phyloP scores from a whole-genome alignment of 1,140 invertebrate genomes.

The Apolygus lucorum region DNA sequence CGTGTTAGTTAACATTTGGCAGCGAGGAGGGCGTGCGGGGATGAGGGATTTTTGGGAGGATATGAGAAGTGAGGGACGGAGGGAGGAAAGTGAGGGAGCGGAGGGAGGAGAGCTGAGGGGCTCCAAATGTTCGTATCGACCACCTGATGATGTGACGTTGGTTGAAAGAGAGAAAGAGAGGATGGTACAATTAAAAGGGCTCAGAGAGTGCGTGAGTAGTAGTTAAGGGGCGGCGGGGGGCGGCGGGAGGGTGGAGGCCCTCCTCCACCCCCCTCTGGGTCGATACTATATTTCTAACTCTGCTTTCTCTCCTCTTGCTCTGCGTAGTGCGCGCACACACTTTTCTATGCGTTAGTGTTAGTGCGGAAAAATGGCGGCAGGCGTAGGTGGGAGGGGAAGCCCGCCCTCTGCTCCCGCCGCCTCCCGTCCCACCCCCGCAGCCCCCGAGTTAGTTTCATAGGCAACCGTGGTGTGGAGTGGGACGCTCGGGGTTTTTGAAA shows the following conservation, averaged over 20 bases:
- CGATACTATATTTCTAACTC: conserved; percentile 29
- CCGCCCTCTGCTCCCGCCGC: not conserved
- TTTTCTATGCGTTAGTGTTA: conserved; percentile 29
- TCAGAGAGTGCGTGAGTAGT: conserved; percentile 22
- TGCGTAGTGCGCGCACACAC: conserved; percentile 24
- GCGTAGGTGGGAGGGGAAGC: conserved; percentile 5
- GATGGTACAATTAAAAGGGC: conserved; percentile 24
- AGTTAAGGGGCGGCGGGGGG: conserved; percentile 11
- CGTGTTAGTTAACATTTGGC: not conserved
- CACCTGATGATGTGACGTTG: conserved; percentile 23
- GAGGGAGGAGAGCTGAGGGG: not conserved
- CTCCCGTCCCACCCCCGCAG: not conserved
- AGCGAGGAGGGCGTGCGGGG: too few relatives aligned
- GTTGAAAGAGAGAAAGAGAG: conserved; percentile 15
- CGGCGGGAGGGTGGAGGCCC: conserved; percentile 3
- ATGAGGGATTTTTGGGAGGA: not conserved
- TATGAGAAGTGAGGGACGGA: not conserved
- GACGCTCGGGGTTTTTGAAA: conserved; percentile 24
- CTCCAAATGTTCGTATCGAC: conserved; percentile 21
- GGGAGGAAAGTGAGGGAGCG: not conserved
- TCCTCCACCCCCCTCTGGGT: conserved; percentile 14
- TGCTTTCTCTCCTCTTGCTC: conserved; percentile 5
- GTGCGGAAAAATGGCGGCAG: conserved; percentile 27
- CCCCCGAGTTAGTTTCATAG: conserved; percentile 16
- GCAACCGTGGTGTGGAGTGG: conserved; percentile 16